Base-by-base conservation (phyloP, 2,888 invertebrate species). In the Carterocephalus palaemon region DNA sequence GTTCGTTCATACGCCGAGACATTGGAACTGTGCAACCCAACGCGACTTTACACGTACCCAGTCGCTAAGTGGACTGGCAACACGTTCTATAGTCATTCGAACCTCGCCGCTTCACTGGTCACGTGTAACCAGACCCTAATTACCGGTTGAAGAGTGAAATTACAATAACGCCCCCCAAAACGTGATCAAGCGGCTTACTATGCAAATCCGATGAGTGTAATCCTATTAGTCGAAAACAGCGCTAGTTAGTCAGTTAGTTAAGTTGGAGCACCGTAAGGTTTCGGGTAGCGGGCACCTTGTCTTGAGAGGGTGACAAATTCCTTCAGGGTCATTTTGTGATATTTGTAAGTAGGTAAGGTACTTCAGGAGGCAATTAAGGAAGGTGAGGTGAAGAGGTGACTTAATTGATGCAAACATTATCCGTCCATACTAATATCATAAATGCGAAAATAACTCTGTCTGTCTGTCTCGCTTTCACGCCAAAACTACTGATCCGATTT, bases 151-250 rank as follows among this genome's bases (percentile, higher is more conserved):
- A 32, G 40, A 32, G 40, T 41, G 32, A 20, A 39, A 39, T 39
- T 16, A 40, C 40, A 10, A 40, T 19, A 38, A 40, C 40, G 31
- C 17, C 16, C 23, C 40, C 31, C 13, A 23, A 40, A 40, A 40
- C 40, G 40, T 40, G 40, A 3, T 23, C n/a, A 23, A 36, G 13
- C 22, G 23, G 15, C 31, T 39, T 16, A 10, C 29, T 15, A 28
- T 8, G 20, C 10, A 40, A 40, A 40, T 31, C 39, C 31, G 31
- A 31, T 40, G 19, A 38, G 6, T 15, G 4, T 31, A 22, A 40
- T 40, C 40, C 22, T 10, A 40, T 40, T 40, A 40, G 28, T 31
- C 39, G 39, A 40, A 40, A 40, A 40, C 31, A 26, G n/a, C n/a
- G n/a, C n/a, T n/a, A n/a, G n/a, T n/a, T n/a, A n/a, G n/a, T n/a